These are phyloP conservation scores for Odobenus rosmarus DNA, from an alignment of 2,113 vertebrate genomes.

Conservation along the genomic window DNA sequence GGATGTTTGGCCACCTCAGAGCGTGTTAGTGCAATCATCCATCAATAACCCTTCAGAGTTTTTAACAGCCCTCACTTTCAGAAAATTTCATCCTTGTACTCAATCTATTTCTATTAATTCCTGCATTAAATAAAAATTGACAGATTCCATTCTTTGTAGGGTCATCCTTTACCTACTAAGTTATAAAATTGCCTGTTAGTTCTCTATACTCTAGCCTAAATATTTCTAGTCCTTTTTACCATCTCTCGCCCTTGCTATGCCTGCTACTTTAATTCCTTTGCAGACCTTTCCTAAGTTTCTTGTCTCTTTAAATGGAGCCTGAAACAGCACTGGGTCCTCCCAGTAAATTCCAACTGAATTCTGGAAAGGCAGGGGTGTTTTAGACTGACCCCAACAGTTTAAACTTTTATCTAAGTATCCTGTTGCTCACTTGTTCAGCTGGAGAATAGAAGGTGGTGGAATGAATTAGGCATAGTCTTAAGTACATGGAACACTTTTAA, in stretches of 20 bases:
- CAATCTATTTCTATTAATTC: not conserved
- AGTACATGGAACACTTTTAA: not conserved
- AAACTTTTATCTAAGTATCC: not conserved
- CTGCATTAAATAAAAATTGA: not conserved
- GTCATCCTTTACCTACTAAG: not conserved
- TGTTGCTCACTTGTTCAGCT: not conserved
- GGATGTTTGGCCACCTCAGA: not conserved
- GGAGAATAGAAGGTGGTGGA: conserved; percentile 5
- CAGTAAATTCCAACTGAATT: not conserved
- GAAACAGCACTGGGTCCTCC: not conserved
- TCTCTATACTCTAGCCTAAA: not conserved
- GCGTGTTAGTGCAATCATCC: not conserved
- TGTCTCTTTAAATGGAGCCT: not conserved
- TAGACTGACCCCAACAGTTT: not conserved
- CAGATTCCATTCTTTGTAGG: not conserved
- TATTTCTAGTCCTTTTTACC: not conserved
- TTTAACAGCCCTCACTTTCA: not conserved
- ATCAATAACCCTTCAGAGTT: not conserved
- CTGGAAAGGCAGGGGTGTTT: not conserved
- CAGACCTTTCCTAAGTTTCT: not conserved
- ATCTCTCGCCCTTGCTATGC: not conserved
- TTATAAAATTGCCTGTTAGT: not conserved
- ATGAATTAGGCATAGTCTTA: conserved; percentile 9
- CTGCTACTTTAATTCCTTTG: not conserved
- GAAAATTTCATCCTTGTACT: not conserved